These are phyloP conservation scores for Epinephelus moara DNA, from an alignment of 2,113 vertebrate genomes.

Conservation along the genomic window DNA sequence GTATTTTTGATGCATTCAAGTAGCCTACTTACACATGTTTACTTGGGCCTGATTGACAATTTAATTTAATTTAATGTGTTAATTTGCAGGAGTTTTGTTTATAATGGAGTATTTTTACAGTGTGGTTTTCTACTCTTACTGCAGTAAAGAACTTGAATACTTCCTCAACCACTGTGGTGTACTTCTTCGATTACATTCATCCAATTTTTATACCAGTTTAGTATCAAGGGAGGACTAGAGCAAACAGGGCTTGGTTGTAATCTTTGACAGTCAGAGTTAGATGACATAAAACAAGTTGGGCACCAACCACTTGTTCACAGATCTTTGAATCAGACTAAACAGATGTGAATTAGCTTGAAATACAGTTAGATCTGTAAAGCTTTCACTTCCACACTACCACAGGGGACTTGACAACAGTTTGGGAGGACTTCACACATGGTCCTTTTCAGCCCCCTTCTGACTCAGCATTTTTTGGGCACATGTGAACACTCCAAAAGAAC, in stretches of 20 bases:
- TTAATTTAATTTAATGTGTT: too few relatives aligned
- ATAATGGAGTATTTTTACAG: background rate
- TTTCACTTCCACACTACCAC: background rate
- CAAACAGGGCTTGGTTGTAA: background rate
- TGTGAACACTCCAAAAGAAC: too few relatives aligned
- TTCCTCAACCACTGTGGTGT: background rate
- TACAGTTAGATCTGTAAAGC: background rate
- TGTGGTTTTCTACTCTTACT: background rate
- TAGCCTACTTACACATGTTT: too few relatives aligned
- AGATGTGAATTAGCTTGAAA: background rate
- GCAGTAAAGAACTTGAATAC: background rate
- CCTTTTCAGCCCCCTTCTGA: too few relatives aligned
- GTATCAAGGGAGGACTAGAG: background rate
- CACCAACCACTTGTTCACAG: background rate
- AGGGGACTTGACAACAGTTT: constrained; percentile 30
- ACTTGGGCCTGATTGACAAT: too few relatives aligned
- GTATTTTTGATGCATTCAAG: too few relatives aligned
- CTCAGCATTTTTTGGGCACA: too few relatives aligned
- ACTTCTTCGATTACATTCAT: background rate
- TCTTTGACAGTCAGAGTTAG: background rate
- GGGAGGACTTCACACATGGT: background rate
- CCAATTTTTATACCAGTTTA: background rate
- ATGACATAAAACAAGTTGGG: background rate
- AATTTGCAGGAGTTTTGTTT: too few relatives aligned
- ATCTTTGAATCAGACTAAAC: background rate